Conservation (phyloP, 2,797 vertebrate genomes). For the Tachyglossus aculeatus region DNA sequence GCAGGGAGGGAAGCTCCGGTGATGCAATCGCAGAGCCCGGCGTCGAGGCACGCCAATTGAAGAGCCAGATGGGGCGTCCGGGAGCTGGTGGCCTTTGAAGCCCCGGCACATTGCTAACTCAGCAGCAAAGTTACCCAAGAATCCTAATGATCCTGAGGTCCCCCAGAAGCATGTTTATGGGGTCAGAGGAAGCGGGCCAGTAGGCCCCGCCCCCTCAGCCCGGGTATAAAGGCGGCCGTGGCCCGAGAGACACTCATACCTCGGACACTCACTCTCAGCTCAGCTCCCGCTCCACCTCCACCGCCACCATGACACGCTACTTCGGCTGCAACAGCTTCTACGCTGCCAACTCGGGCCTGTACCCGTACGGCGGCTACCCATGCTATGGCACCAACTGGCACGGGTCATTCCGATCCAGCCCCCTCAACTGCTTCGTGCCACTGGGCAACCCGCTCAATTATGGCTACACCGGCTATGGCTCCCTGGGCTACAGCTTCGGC, state of each 20-base stretch:
- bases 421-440: constrained; percentile 48
- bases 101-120: constrained; percentile 14
- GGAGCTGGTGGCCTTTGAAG: constrained; percentile 28
- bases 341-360: no score
- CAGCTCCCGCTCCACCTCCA: neutral
- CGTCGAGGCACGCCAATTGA: constrained; percentile 32
- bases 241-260: constrained; percentile 7
- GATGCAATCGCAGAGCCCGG: no score
- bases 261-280: neutral
- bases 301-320: constrained; percentile 50
- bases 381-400: constrained; percentile 59
- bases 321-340: constrained; percentile 63
- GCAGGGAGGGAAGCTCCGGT: neutral
- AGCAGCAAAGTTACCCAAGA: constrained; percentile 40
- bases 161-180: constrained; percentile 13
- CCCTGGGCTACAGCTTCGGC: constrained; percentile 40
- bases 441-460: constrained; percentile 50
- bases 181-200: neutral
- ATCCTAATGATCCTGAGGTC: constrained; percentile 19
- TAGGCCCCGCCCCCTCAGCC: neutral
- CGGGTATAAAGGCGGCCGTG: constrained; percentile 38
- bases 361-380: no score
- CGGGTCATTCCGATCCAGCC: constrained; percentile 46
- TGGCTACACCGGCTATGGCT: constrained; percentile 34
- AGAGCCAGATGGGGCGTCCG: neutral